Evolutionary conservation across 2,797 vertebrate species (phyloP).

Genomic region (Microhierax caerulescens): DNA sequence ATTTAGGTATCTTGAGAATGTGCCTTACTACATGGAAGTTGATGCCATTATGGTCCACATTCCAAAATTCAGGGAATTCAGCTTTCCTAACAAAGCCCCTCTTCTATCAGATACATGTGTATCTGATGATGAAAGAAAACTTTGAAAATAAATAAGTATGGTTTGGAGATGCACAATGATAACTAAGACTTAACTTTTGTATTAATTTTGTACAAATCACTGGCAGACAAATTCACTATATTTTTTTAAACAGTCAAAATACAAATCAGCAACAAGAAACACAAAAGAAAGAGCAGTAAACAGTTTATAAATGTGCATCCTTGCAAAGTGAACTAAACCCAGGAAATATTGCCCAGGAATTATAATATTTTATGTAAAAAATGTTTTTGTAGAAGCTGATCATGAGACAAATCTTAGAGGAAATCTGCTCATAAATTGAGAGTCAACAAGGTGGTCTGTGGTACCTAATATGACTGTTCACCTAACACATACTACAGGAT

Average conservation of each 20-base stretch:
- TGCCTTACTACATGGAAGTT: not conserved
- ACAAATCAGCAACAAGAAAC: not conserved
- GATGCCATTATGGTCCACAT: not conserved
- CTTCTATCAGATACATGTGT: not conserved
- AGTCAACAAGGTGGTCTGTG: not conserved
- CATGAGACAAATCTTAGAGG: not conserved
- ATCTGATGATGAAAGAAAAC: not conserved
- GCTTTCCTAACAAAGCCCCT: not conserved
- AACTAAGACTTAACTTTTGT: not conserved
- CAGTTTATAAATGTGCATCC: not conserved
- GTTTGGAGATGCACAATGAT: not conserved
- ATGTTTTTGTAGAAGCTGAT: not conserved
- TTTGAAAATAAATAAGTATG: not conserved
- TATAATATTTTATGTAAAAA: not conserved
- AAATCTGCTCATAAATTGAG: not conserved
- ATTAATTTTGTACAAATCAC: rapidly evolving
- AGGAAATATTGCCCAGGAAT: not conserved
- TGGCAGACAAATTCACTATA: not conserved
- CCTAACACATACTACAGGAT: not conserved
- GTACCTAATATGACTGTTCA: not conserved
- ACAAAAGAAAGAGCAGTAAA: not conserved
- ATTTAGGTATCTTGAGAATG: not conserved
- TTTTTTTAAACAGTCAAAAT: not conserved
- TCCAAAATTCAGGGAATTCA: not conserved
- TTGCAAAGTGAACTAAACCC: not conserved